phyloP scores from a whole-genome alignment of 2,888 invertebrate genomes.

The Heliconius cydno region DNA sequence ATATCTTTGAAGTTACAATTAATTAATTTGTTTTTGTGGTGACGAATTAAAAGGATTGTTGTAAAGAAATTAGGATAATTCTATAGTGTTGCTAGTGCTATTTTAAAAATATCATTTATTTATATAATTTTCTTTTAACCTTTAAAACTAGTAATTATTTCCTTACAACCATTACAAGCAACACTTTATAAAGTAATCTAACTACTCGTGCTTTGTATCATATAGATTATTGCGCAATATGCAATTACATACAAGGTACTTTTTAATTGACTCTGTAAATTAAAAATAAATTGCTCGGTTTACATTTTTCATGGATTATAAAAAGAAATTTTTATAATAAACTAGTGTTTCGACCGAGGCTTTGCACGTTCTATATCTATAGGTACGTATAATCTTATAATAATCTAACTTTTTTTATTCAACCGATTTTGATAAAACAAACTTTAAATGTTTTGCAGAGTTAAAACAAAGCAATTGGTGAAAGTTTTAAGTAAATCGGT shows the following conservation, averaged over 20 bases:
- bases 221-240: not conserved
- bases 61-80: not conserved
- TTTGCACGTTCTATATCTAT: not conserved
- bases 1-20: too few species aligned
- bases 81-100: not conserved
- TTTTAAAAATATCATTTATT: not conserved
- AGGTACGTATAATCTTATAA: too few species aligned
- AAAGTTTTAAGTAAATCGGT: too few species aligned
- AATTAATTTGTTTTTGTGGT: not conserved
- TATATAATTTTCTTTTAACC: slow-evolving; percentile 1
- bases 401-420: too few species aligned
- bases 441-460: too few species aligned
- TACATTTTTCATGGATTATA: not conserved
- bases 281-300: not conserved
- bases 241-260: not conserved
- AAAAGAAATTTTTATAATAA: not conserved
- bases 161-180: not conserved
- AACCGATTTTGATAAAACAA: too few species aligned
- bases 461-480: too few species aligned
- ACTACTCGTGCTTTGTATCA: not conserved
- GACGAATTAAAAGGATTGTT: too few species aligned
- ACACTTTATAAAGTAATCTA: slow-evolving; percentile 1
- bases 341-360: not conserved
- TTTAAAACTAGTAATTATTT: not conserved
- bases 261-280: slow-evolving; percentile 2